Evolutionary conservation across 2,797 vertebrate genomes (phyloP).

Genomic region (Parauchenoglanis ngamensis): DNA sequence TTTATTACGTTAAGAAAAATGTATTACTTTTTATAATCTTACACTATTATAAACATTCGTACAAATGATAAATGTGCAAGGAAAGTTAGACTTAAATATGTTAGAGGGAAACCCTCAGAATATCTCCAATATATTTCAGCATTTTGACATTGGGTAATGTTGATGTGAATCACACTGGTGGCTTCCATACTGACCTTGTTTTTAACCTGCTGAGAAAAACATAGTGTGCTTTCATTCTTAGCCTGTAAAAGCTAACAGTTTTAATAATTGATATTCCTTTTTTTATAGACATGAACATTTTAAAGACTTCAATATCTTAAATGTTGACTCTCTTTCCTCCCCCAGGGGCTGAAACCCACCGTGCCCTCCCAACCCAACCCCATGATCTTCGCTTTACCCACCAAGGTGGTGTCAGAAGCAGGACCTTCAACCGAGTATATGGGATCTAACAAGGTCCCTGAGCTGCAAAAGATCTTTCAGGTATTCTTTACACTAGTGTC

Average conservation of each 20-base stretch:
- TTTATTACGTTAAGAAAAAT: background rate
- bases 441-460: slow-evolving; percentile 84
- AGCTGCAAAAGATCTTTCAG: slow-evolving; percentile 92
- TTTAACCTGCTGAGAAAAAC: background rate
- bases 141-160: background rate
- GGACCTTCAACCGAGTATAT: slow-evolving; percentile 72
- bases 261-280: background rate
- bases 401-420: slow-evolving; percentile 78
- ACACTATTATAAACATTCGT: background rate
- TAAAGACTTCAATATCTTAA: background rate
- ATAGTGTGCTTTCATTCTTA: background rate
- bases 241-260: background rate
- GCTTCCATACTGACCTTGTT: slow-evolving; percentile 34
- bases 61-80: background rate
- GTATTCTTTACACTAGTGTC: slow-evolving; percentile 65
- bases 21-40: background rate
- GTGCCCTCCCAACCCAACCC: slow-evolving; percentile 76
- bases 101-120: background rate
- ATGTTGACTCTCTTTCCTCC: background rate
- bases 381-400: slow-evolving; percentile 84
- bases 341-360: slow-evolving; percentile 83
- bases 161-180: background rate
- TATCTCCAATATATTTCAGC: background rate
- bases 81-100: background rate
- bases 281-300: background rate